A percentile compares a stretch with the other conserved stretches of the same genome.
Conservation (phyloP, 2,888 invertebrate genomes). For the Drosophila niveifrons region DNA sequence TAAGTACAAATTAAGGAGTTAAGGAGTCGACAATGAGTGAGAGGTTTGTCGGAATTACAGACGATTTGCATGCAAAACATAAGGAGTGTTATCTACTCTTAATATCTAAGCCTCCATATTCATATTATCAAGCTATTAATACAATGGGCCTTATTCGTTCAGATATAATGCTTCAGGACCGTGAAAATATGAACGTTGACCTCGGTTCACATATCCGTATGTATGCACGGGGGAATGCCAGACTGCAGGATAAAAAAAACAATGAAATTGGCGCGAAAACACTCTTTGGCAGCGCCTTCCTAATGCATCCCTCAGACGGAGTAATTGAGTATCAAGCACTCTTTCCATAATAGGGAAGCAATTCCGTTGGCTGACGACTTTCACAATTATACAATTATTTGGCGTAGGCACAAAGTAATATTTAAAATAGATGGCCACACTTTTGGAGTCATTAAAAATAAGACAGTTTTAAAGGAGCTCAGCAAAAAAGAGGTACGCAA, state of each 20-base stretch:
- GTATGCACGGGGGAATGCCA: constrained; percentile 37
- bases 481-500: constrained; percentile 11
- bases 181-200: background rate
- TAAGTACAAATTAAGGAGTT: constrained; percentile 15
- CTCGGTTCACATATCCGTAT: constrained; percentile 28
- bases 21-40: no score
- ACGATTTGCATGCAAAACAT: no score
- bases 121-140: background rate
- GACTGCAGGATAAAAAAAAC: background rate
- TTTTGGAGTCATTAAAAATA: constrained; percentile 34
- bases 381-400: constrained; percentile 45
- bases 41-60: no score
- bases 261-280: constrained; percentile 3
- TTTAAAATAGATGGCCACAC: constrained; percentile 36
- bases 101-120: no score
- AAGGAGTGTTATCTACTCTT: no score
- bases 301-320: background rate
- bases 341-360: background rate
- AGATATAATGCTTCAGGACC: constrained; percentile 39
- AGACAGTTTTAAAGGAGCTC: background rate
- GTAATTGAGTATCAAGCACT: background rate
- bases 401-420: constrained; percentile 35
- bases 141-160: background rate
- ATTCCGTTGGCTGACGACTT: background rate
- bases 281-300: constrained; percentile 40